A percentile compares a stretch with the other conserved stretches of the same genome.
These are phyloP conservation scores for Reticulitermes speratus DNA, from an alignment of 1,140 invertebrate species.

Conservation along the genomic window DNA sequence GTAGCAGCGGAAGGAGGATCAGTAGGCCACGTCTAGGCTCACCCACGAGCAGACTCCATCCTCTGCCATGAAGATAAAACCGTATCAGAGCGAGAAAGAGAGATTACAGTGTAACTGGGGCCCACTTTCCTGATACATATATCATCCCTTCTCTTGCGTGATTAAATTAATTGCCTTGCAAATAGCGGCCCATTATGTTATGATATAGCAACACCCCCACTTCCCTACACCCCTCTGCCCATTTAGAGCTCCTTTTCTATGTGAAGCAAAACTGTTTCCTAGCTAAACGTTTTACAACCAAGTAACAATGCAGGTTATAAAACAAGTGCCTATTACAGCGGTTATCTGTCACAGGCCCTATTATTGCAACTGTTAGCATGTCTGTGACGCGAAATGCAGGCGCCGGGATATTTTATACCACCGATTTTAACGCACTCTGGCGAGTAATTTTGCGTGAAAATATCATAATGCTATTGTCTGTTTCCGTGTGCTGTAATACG, in stretches of 20 bases:
- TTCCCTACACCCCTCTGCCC: not conserved
- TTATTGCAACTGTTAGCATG: not conserved
- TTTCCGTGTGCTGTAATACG: not conserved
- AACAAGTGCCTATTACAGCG: not conserved
- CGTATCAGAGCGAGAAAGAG: not conserved
- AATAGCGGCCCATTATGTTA: constrained; percentile 11
- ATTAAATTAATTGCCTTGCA: constrained; percentile 16
- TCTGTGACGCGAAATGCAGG: not conserved
- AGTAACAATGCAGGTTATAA: not conserved
- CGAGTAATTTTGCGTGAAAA: constrained; percentile 3
- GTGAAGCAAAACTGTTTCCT: constrained; percentile 1
- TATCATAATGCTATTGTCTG: not conserved
- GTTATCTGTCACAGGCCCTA: not conserved
- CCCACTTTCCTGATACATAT: constrained; percentile 15
- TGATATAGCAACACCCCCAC: not conserved
- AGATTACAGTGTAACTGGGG: not conserved
- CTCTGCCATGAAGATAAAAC: not conserved
- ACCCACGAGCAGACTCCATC: not conserved
- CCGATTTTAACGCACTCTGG: constrained; percentile 11
- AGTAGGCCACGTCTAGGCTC: not conserved
- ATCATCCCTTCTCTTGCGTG: not conserved
- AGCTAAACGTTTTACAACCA: not conserved
- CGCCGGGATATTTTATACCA: not conserved
- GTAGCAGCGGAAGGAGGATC: not conserved
- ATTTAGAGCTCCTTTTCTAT: not conserved